Conservation (phyloP, 2,797 vertebrate genomes). For the Arnoldichthys spilopterus region DNA sequence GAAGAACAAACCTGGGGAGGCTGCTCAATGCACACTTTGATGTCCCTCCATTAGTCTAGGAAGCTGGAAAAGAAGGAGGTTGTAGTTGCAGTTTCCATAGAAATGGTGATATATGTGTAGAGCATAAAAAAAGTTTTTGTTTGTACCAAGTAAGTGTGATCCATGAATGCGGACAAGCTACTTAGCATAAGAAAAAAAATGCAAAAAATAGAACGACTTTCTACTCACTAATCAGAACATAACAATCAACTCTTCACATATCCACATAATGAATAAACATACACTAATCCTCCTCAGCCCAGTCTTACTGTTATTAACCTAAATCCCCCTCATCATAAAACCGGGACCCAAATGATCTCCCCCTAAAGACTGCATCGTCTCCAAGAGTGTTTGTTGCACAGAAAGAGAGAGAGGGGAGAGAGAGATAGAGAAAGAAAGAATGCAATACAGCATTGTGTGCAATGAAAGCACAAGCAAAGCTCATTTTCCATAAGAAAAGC, state of each 20-base stretch:
- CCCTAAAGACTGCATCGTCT: constrained; percentile 5
- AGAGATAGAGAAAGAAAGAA: neutral
- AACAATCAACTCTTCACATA: constrained; percentile 18
- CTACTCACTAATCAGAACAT: neutral
- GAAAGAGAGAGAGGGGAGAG: constrained; percentile 27
- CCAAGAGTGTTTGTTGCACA: constrained; percentile 24
- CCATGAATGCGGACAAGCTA: neutral
- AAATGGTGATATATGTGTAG: constrained; percentile 34
- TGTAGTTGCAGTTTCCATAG: constrained; percentile 50
- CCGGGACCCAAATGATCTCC: constrained; percentile 33
- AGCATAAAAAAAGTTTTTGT: constrained; percentile 8
- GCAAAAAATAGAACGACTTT: neutral
- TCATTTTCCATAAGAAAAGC: constrained; percentile 54
- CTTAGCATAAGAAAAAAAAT: neutral
- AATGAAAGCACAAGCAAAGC: constrained; percentile 51
- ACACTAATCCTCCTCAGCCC: constrained; percentile 30
- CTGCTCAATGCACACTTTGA: constrained; percentile 60
- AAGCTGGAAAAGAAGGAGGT: constrained; percentile 33
- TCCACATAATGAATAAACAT: constrained; percentile 29
- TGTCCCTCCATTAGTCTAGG: constrained; percentile 57
- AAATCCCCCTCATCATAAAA: constrained; percentile 28
- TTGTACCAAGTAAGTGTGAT: constrained; percentile 2
- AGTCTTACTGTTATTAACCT: constrained; percentile 26
- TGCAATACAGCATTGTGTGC: constrained; percentile 15
- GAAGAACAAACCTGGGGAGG: constrained; percentile 47